Base-by-base conservation (phyloP, 2,113 vertebrate genomes). In the Chloropsis cyanopogon region DNA sequence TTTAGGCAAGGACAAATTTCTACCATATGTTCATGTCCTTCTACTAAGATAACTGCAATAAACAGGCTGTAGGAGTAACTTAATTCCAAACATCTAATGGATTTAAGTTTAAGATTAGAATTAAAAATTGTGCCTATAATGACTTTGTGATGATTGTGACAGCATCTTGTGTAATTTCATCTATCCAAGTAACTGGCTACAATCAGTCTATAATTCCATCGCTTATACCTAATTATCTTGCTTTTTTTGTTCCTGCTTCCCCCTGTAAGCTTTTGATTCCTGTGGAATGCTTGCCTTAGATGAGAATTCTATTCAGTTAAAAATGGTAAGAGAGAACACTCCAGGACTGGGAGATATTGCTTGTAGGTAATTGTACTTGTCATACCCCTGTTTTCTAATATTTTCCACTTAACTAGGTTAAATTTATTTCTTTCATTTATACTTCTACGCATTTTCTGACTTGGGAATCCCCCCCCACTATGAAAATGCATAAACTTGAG, bases 1-100 rank as follows among this genome's bases (percentile, higher is more conserved):
- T 93, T 94, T 92, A 88, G 88, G 71, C 82, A 88, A 66, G 88
- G 86, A 73, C 80, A 92, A 88, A 93, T 86, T 95, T 97, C 64
- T 93, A 25, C 88, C 75, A 57, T 88, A 86, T 96, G 92, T 77
- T 93, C 79, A 11, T 86, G 86, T 86, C 86, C 71, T 94, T 90
- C 85, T 83, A 15, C 68, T 77, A 90, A 90, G 39, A 69, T 86
- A 93, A 83, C 56, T 47, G 60, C 63, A 93, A 81, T 83, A 88
- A 94, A 59, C 29, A 78, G 80, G 47, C 68, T 77, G 6, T 64
- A 69, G 63, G 54, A 70, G 68, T 73, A 86, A 72, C 78, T 93
- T 70, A 86, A 63, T 86, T 95, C 71, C 33, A 13, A 63, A 14
- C 7, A n/a, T 66, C 23, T 86, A 81, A 86, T 24, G 28, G 49